Conservation (phyloP, 2,888 invertebrate species). For the Lysandra coridon region DNA sequence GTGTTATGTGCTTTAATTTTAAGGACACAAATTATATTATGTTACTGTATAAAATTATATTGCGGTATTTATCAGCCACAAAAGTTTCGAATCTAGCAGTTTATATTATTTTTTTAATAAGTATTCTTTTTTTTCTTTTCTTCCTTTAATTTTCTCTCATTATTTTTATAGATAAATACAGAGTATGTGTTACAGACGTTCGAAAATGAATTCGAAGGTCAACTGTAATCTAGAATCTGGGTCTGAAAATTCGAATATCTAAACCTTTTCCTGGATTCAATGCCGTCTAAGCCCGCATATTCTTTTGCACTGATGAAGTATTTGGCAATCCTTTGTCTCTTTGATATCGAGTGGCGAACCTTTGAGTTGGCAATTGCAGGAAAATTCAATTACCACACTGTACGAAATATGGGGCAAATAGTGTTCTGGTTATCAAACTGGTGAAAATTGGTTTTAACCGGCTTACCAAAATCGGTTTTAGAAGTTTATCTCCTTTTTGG, state of each 20-base stretch:
- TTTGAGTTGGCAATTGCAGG: constrained; percentile 9
- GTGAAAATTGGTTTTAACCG: not conserved
- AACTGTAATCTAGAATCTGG: not conserved
- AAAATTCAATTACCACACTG: constrained; percentile 9
- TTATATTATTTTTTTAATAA: no score
- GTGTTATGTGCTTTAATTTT: no score
- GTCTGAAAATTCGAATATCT: not conserved
- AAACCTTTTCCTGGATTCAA: not conserved
- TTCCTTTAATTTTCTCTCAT: no score
- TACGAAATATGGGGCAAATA: not conserved
- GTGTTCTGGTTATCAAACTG: not conserved
- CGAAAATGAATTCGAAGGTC: not conserved
- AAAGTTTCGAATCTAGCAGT: no score
- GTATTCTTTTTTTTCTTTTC: no score
- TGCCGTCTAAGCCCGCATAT: not conserved
- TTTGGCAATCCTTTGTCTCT: constrained; percentile 25
- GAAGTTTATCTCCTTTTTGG: not conserved
- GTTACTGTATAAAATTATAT: no score
- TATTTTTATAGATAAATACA: no score
- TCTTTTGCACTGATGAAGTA: constrained; percentile 23
- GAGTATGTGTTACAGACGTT: no score
- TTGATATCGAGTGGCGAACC: constrained; percentile 4
- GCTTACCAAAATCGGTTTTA: not conserved
- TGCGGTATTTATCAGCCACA: no score
- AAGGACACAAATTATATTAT: no score